phyloP scores from a whole-genome alignment of 2,888 invertebrate genomes.

The Adelphocoris suturalis region DNA sequence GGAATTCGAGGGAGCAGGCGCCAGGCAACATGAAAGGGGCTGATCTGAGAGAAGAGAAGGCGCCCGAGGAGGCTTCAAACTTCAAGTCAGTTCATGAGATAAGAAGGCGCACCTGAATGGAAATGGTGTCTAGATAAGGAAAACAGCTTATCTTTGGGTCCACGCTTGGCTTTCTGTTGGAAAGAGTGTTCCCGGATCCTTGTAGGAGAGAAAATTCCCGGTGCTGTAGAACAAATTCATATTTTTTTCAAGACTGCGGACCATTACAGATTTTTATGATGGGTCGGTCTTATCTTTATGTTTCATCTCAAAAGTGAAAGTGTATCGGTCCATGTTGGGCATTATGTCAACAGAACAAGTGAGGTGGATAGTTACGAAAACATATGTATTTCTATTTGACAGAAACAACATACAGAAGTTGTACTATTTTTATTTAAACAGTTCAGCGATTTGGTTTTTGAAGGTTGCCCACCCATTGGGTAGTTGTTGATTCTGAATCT shows the following conservation, averaged over 20 bases:
- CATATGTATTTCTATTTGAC: too few relatives aligned
- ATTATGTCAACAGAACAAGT: too few relatives aligned
- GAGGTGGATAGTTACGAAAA: too few relatives aligned
- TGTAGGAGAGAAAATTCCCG: not conserved
- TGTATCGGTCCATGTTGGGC: too few relatives aligned
- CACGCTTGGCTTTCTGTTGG: conserved; percentile 2
- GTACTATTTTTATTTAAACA: too few relatives aligned
- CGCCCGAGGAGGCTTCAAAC: conserved; percentile 19
- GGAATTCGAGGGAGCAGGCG: conserved; percentile 4
- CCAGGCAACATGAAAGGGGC: not conserved
- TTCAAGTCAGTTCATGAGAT: conserved; percentile 38
- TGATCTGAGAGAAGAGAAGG: not conserved
- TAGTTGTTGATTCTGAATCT: too few relatives aligned
- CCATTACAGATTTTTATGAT: not conserved
- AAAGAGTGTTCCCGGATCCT: conserved; percentile 33
- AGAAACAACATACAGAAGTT: too few relatives aligned
- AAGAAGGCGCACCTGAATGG: conserved; percentile 47
- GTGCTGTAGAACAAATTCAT: conserved; percentile 8
- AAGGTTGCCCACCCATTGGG: too few relatives aligned
- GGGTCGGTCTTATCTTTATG: not conserved
- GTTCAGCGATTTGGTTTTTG: too few relatives aligned
- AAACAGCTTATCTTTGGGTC: conserved; percentile 54
- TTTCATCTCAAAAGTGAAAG: not conserved
- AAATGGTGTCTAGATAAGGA: conserved; percentile 55
- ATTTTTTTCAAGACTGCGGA: not conserved